Evolutionary conservation across 2,888 invertebrate species (phyloP).

Genomic region (Tholera decimalis): DNA sequence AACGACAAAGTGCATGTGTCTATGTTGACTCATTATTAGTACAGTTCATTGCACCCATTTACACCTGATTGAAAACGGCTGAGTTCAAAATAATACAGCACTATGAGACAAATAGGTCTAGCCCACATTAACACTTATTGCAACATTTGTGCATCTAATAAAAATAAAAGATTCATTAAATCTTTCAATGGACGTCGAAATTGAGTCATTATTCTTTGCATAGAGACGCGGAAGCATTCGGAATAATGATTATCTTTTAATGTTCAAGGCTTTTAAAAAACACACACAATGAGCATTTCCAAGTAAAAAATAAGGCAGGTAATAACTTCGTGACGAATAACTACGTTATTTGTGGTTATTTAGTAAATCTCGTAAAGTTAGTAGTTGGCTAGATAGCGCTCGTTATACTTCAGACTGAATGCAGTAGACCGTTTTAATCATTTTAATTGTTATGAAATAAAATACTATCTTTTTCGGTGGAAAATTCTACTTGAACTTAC

Average conservation of each 20-base stretch:
- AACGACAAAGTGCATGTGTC: slow-evolving; percentile 25
- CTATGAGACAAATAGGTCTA: slow-evolving; percentile 10
- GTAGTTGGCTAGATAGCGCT: slow-evolving; percentile 10
- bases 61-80: slow-evolving; percentile 20
- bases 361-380: slow-evolving; percentile 16
- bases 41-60: slow-evolving; percentile 13
- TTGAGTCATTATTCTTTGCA: slow-evolving; percentile 21
- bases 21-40: slow-evolving; percentile 14
- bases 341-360: slow-evolving; percentile 31
- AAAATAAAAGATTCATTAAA: slow-evolving; percentile 7
- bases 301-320: slow-evolving; percentile 29
- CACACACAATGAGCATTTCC: slow-evolving; percentile 28
- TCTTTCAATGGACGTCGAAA: slow-evolving; percentile 37
- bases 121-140: slow-evolving; percentile 22
- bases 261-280: slow-evolving; percentile 39
- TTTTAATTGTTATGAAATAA: not conserved
- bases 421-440: not conserved
- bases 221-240: slow-evolving; percentile 23
- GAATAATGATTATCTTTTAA: slow-evolving; percentile 30
- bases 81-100: slow-evolving; percentile 1
- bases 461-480: not conserved
- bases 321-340: slow-evolving; percentile 40
- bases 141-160: slow-evolving; percentile 12
- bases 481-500: too few species aligned
- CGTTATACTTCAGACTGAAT: not conserved